Evolutionary conservation across 53 echinoderm and acorn worm species (phyloP), one percentile per base, ranked within the genome.

Genomic region (Astropecten irregularis): DNA sequence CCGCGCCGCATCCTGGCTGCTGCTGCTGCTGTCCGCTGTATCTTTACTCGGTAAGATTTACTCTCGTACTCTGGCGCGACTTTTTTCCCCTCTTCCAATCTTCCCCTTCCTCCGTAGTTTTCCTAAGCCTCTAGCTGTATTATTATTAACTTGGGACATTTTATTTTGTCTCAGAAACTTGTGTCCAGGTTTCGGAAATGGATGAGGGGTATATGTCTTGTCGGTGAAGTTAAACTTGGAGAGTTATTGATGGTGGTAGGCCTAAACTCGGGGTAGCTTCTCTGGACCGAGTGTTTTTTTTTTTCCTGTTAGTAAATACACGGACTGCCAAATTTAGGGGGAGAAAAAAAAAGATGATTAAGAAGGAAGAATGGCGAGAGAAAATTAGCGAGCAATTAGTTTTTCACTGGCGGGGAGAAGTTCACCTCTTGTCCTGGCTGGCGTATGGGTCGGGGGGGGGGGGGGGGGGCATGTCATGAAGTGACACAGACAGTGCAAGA

Each of bases 171-270:
- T 56, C 25, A 14, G 40, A 53, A 73, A 57, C 21, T 32, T 1
- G 28, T 76, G 58, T 44, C 11, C 29, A 23, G 62, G 79, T 47
- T 22, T 21, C 20, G 79, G 37, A 79, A 79, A 79, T 79, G 79
- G 79, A 79, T 79, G 79, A 23, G 49, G 77, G 62, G 46, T 27
- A 68, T 62, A 79, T 79, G 79, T 62, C 79, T 42, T 79, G 79
- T 69, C 46, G 79, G 79, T 39, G 42, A 62, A 79, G 28, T 62
- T 25, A 42, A 79, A 79, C 79, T 79, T 79, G 46, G 62, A 79
- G 79, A 79, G 79, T 79, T 79, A 79, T 79, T 62, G 79, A 79
- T 79, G 63, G n/a, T n/a, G n/a, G n/a, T n/a, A n/a, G 50, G 16
- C 39, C 46, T 60, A 61, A 46, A 31, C 40, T 60, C 68, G 48